Conservation (phyloP, 2,113 vertebrate species). For the Sigmodon hispidus region DNA sequence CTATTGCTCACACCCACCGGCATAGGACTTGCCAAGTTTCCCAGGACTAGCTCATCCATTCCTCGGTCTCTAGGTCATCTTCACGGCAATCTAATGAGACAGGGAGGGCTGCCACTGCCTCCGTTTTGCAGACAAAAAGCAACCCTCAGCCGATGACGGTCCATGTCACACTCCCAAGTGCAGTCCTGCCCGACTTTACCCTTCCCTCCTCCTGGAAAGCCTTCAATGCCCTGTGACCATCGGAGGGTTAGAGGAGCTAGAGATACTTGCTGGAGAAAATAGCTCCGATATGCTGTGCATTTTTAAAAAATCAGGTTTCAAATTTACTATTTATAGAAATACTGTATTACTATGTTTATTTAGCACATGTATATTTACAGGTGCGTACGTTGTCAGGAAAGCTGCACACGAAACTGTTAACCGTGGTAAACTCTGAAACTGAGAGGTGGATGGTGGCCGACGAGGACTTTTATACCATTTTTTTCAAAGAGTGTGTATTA, state of each 20-base stretch:
- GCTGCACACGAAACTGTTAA: not conserved
- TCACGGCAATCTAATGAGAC: not conserved
- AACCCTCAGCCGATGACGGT: not conserved
- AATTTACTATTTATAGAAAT: conserved; percentile 13
- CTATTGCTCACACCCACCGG: not conserved
- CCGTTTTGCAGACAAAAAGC: conserved; percentile 14
- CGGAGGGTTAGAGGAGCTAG: not conserved
- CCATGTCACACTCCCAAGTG: not conserved
- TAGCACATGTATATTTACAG: not conserved
- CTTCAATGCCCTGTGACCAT: not conserved
- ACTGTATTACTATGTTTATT: not conserved
- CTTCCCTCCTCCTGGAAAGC: not conserved
- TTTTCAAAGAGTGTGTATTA: conserved; percentile 31
- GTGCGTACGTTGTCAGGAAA: conserved; percentile 13
- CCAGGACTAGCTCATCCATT: not conserved
- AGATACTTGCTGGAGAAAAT: not conserved
- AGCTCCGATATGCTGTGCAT: not conserved
- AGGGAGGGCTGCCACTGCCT: not conserved
- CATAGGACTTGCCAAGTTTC: not conserved
- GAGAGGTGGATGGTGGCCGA: not conserved
- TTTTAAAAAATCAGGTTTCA: not conserved
- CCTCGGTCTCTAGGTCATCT: not conserved
- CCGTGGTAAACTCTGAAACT: conserved; percentile 16
- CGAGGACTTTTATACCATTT: conserved; percentile 23
- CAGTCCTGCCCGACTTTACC: not conserved